Evolutionary conservation across 1,140 invertebrate genomes (phyloP), one percentile per base, ranked within the genome.

Genomic region (Pseudomyrmex cubaensis): DNA sequence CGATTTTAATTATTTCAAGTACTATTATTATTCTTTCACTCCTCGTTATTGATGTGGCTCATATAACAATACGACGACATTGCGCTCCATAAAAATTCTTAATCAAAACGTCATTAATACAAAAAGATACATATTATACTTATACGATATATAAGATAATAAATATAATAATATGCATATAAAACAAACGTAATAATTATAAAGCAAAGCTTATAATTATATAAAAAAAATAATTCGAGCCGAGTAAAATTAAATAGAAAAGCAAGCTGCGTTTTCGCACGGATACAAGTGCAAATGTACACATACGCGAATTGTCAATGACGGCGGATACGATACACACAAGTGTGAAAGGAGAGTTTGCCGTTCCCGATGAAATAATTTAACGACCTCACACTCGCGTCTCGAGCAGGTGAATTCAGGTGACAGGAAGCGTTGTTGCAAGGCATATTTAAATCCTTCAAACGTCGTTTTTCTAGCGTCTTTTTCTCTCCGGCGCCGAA

Each of bases 291-390:
- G 44, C 20, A 35, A 13, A 8, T 1, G 44, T 2, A 4, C 7
- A 46, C 9, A 22, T 12, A 56, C 8, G 22, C 20, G 50, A 52
- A 54, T 70, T 70, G 67, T 70, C 50, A 17, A 72, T 56, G 52
- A 25, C 52, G 69, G 10, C 20, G 17, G 35, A 44, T 35, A 56
- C 50, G 17, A 66, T 70, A 13, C n/a, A 12, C 25, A 12, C 52
- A 35, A 56, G 48, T 13, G 15, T 72, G 48, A 84, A 44, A 54
- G 50, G 52, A 56, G 22, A 35, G 22, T 35, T 74, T 35, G 50
- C 57, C 52, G 63, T 84, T 84, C 59, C 54, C 67, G 0, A 52
- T 69, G 82, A 84, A 85, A 85, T 85, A 85, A 86, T 86, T 86
- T 46, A 72, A 54, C 64, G 72, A 59, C 44, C 73, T 72, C 57